A percentile compares a stretch with the other conserved stretches of the same genome.
phyloP scores from a whole-genome alignment of 1,140 invertebrate species.

The Rhopalosiphum maidis region DNA sequence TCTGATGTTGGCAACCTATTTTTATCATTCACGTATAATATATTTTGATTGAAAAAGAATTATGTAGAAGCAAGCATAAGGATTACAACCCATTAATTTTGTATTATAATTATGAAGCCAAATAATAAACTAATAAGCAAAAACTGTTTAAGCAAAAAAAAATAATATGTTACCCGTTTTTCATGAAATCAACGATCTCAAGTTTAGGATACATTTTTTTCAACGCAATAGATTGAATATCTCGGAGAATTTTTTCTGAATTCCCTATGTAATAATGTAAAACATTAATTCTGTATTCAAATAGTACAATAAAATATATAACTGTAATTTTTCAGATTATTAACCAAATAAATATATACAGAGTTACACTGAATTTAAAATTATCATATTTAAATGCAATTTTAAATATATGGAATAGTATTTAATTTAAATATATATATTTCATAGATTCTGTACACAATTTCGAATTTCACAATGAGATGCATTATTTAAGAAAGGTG shows the following conservation, averaged over 20 bases:
- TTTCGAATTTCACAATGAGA: not conserved
- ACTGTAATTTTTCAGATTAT: too few relatives aligned
- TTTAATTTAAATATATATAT: not conserved
- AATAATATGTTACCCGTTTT: constrained; percentile 49
- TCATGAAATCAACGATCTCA: not conserved
- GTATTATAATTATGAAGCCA: constrained; percentile 31
- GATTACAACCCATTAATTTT: constrained; percentile 47
- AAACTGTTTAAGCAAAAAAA: constrained; percentile 20
- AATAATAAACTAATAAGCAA: constrained; percentile 52
- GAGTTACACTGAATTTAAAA: not conserved
- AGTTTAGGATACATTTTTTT: not conserved
- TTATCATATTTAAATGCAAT: not conserved
- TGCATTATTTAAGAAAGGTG: not conserved
- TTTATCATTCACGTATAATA: constrained; percentile 54
- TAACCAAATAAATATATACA: not conserved
- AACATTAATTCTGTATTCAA: not conserved
- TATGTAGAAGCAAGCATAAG: constrained; percentile 48
- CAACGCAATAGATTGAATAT: not conserved
- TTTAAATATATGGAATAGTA: not conserved
- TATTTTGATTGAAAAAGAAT: constrained; percentile 52
- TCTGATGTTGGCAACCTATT: too few relatives aligned
- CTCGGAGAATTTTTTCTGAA: constrained; percentile 40
- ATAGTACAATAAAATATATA: not conserved
- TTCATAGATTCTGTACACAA: not conserved
- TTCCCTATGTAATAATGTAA: not conserved